Evolutionary conservation across 2,888 invertebrate genomes (phyloP).

Genomic region (Clistopyga incitator): DNA sequence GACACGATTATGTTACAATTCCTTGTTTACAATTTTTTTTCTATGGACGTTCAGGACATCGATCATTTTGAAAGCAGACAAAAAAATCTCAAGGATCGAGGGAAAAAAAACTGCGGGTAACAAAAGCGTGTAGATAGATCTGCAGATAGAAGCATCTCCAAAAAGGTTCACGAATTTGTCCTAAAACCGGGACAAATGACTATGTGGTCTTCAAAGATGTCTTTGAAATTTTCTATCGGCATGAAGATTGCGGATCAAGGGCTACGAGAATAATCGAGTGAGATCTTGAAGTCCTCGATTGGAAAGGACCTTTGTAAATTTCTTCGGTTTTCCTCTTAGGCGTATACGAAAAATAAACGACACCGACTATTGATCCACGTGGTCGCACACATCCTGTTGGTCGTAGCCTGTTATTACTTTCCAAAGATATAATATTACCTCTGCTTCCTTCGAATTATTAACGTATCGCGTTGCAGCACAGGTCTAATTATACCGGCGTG

Average conservation of each 20-base stretch:
- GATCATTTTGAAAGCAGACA: conserved; percentile 54
- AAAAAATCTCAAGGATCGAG: conserved; percentile 1
- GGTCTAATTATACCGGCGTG: conserved; percentile 57
- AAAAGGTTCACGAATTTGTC: conserved; percentile 36
- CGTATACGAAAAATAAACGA: conserved; percentile 22
- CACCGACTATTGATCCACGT: conserved; percentile 74
- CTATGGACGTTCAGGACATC: conserved; percentile 7
- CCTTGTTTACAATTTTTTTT: too few relatives aligned
- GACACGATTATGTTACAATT: too few relatives aligned
- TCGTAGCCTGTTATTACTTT: conserved; percentile 78
- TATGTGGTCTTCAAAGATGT: conserved; percentile 56
- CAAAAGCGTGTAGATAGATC: conserved; percentile 10
- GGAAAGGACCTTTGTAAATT: conserved; percentile 54
- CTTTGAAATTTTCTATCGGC: conserved; percentile 60
- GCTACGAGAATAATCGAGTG: conserved; percentile 52
- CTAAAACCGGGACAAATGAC: conserved; percentile 44
- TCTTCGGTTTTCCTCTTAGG: conserved; percentile 23
- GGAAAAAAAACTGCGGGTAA: conserved; percentile 35
- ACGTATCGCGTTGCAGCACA: conserved; percentile 75
- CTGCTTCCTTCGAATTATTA: conserved; percentile 75
- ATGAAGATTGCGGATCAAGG: conserved; percentile 56
- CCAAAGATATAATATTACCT: conserved; percentile 79
- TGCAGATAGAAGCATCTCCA: conserved; percentile 35
- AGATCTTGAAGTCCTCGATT: conserved; percentile 25
- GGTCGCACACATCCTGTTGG: conserved; percentile 68